Evolutionary conservation across 2,888 invertebrate species (phyloP).

Genomic region (Julus scanicus): DNA sequence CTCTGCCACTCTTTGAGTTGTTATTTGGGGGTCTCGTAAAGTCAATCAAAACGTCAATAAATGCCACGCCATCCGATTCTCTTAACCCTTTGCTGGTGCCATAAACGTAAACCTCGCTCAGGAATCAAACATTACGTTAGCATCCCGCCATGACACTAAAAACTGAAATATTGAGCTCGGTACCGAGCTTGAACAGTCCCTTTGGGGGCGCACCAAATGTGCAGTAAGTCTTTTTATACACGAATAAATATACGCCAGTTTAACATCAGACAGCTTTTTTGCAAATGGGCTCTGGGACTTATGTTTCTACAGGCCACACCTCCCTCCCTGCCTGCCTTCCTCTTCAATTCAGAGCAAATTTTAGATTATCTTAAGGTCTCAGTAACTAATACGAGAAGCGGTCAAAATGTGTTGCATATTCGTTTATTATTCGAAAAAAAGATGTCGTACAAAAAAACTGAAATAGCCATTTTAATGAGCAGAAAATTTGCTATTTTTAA

Average conservation of each 20-base stretch:
- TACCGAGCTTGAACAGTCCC: conserved; percentile 25
- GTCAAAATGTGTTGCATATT: too few species aligned
- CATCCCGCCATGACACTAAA: conserved; percentile 50
- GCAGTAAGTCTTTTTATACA: conserved; percentile 18
- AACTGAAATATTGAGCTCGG: conserved; percentile 40
- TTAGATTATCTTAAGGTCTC: too few species aligned
- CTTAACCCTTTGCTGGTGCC: conserved; percentile 51
- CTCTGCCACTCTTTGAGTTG: conserved; percentile 35
- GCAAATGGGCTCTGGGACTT: conserved; percentile 19
- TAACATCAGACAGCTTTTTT: neutral
- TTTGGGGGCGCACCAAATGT: neutral
- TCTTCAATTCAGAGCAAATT: too few species aligned
- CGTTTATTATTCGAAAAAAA: too few species aligned
- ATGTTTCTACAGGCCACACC: neutral
- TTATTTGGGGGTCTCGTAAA: conserved; percentile 50
- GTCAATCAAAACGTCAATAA: conserved; percentile 53
- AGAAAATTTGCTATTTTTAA: too few species aligned
- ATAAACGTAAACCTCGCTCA: conserved; percentile 15
- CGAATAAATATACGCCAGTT: conserved; percentile 6
- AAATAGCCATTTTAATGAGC: too few species aligned
- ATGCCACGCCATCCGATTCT: conserved; percentile 49
- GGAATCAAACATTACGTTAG: conserved; percentile 45
- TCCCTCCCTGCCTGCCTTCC: too few species aligned
- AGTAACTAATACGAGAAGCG: too few species aligned
- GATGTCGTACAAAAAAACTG: too few species aligned